Evolutionary conservation across 2,888 invertebrate species (phyloP), one percentile per base, ranked within the genome.

Genomic region (Tachina grossa): DNA sequence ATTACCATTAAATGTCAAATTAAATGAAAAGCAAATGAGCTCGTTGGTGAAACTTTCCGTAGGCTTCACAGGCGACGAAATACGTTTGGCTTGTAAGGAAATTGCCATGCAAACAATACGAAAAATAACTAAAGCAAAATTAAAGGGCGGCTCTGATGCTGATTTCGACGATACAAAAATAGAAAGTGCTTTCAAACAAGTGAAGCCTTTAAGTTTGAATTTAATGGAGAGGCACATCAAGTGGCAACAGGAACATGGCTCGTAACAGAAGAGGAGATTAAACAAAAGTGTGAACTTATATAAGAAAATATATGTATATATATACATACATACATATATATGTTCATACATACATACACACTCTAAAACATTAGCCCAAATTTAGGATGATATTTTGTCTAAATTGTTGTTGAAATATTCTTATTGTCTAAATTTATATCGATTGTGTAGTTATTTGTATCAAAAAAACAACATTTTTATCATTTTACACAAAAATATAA

Each of bases 1-100:
- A 88, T 92, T 96, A 6, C 93, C 93, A 68, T 92, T 93, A n/a
- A 92, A 87, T 41, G 53, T 90, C 5, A 85, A 87, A 0, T 85
- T 90, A 49, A 85, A 92, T 0, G 57, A 86, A 1, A 82, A 87
- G 1, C 76, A 89, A 49, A 75, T 91, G n/a, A 90, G 93, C 19
- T 91, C 93, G 47, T 89, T 96, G 87, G 93, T 95, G 0, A 88
- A 91, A 6, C 90, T 93, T 75, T 97, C 97, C 0, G 94, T 95
- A 14, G 95, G 96, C 5, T 98, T 97, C 91, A 97, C 98, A 0
- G 97, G 98, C 0, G 97, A 97, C 13, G 98, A 98, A 90, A 95
- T 98, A 68, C 96, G 96, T 89, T 93, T 96, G 87, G 95, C 97
- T 45, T 97, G 97, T 91, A 98, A 98, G 92, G 98, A 98, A 93